Evolutionary conservation across 1,140 invertebrate genomes (phyloP).

Genomic region (Oedothorax gibbosus): DNA sequence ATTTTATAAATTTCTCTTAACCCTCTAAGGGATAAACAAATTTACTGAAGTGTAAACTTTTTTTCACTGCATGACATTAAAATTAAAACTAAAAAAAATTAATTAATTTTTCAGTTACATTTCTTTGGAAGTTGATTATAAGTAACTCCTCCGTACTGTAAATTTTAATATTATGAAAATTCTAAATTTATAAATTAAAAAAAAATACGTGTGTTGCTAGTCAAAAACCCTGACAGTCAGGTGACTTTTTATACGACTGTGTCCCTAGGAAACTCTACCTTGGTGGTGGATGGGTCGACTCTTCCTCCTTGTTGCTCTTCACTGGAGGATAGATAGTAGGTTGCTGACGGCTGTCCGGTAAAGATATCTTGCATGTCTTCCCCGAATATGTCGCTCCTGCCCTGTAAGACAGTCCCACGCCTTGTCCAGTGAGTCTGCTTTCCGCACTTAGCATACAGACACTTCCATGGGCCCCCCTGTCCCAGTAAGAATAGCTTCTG

Average conservation of each 20-base stretch:
- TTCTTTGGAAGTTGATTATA: too few species aligned
- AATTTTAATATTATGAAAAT: too few species aligned
- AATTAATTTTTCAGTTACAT: too few species aligned
- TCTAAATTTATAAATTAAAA: too few species aligned
- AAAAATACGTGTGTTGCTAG: too few species aligned
- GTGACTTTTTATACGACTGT: neutral
- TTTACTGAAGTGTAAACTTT: too few species aligned
- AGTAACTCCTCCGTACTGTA: too few species aligned
- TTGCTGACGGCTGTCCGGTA: neutral
- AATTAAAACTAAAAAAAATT: too few species aligned
- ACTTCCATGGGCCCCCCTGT: conserved; percentile 61
- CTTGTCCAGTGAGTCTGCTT: conserved; percentile 66
- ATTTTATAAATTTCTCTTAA: too few species aligned
- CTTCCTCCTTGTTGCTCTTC: neutral
- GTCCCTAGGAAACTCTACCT: neutral
- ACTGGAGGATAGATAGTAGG: conserved; percentile 25
- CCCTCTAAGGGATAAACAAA: too few species aligned
- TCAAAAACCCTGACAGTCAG: neutral
- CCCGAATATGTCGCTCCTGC: conserved; percentile 69
- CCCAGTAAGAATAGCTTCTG: conserved; percentile 70
- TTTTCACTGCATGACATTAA: too few species aligned
- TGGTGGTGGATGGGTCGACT: neutral
- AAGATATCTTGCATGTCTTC: conserved; percentile 65
- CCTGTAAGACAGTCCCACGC: conserved; percentile 67
- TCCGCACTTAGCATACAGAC: conserved; percentile 69